Percentiles rank a stretch among this genome's conserved stretches.
These are phyloP conservation scores for Bucco capensis DNA, from an alignment of 2,113 vertebrate species.

Conservation along the genomic window DNA sequence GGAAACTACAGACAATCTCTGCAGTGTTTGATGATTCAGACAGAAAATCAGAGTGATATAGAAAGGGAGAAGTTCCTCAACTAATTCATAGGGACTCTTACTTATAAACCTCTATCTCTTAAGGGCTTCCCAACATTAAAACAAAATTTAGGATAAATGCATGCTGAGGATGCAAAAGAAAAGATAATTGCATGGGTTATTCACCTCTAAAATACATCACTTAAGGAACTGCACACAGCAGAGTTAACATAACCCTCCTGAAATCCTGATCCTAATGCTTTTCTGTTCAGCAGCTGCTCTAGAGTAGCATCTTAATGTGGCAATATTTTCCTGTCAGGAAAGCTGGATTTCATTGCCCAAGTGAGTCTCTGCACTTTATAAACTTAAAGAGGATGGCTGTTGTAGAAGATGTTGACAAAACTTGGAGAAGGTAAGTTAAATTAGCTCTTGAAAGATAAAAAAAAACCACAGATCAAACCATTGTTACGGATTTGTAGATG, in stretches of 20 bases:
- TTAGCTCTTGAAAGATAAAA: background rate
- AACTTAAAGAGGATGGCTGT: background rate
- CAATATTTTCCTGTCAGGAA: background rate
- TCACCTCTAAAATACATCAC: background rate
- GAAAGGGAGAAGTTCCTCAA: background rate
- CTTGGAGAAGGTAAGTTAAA: background rate
- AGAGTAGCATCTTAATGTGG: background rate
- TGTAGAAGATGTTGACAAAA: background rate
- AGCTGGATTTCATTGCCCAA: background rate
- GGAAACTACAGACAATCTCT: background rate
- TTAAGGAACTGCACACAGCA: background rate
- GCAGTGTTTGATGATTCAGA: background rate
- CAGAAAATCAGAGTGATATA: background rate
- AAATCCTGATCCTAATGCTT: background rate
- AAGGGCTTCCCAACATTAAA: background rate
- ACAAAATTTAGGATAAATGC: background rate
- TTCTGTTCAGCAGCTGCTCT: background rate
- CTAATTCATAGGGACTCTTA: rapidly evolving
- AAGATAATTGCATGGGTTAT: background rate
- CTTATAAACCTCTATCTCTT: background rate
- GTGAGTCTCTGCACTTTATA: background rate
- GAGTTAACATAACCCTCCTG: background rate
- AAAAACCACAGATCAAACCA: background rate
- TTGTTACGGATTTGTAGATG: background rate
- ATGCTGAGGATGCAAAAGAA: rapidly evolving